Conservation (phyloP, 2,797 vertebrate species). For the Leuciscus waleckii region DNA sequence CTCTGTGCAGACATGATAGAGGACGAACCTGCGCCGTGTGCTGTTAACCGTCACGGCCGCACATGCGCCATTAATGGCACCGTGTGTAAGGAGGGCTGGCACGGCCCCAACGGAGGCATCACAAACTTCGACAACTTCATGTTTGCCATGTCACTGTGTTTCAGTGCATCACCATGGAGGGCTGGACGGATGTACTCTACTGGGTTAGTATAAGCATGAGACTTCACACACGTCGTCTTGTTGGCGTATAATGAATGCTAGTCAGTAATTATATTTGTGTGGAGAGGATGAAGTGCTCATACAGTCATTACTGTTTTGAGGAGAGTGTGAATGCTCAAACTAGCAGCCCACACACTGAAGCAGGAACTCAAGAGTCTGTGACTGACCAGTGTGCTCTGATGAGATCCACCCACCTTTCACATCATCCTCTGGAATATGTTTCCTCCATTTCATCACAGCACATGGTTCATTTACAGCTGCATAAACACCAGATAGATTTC, state of each 20-base stretch:
- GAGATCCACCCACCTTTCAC: conserved; percentile 41
- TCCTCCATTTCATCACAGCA: conserved; percentile 25
- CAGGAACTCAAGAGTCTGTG: conserved; percentile 34
- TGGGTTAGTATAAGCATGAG: conserved; percentile 85
- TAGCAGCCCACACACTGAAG: conserved; percentile 58
- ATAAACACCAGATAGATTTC: not conserved
- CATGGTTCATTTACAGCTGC: not conserved
- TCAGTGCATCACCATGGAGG: conserved; percentile 99
- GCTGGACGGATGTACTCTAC: conserved; percentile 98
- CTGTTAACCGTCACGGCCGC: conserved; percentile 95
- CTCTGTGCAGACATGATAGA: conserved; percentile 82
- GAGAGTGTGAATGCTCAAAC: conserved; percentile 41
- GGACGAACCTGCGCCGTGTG: conserved; percentile 96
- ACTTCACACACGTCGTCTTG: not conserved
- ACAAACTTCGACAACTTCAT: conserved; percentile 99
- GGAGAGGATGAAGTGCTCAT: conserved; percentile 12
- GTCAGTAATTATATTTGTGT: conserved; percentile 5
- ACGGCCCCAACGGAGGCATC: conserved; percentile 95
- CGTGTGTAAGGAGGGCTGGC: conserved; percentile 93
- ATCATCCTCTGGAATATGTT: conserved; percentile 22
- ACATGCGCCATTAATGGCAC: conserved; percentile 91
- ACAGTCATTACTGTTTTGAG: conserved; percentile 27
- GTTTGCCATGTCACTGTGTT: conserved; percentile 99
- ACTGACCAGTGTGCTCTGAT: conserved; percentile 26
- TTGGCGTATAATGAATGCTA: not conserved